These are phyloP conservation scores for Champsocephalus gunnari DNA, from an alignment of 2,797 vertebrate genomes.

Conservation along the genomic window DNA sequence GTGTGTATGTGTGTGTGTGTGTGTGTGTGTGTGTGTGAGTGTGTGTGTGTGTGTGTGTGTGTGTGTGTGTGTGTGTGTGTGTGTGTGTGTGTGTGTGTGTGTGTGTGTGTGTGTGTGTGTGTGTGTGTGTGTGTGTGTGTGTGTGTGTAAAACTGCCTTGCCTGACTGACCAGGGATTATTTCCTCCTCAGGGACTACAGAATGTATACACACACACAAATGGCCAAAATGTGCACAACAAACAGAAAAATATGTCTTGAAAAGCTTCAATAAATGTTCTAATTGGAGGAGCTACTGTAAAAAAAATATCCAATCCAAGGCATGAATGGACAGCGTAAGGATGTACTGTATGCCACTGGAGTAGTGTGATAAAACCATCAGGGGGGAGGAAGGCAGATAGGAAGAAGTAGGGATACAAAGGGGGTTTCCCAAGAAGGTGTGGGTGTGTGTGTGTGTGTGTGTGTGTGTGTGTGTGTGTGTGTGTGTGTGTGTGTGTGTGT, in stretches of 20 bases:
- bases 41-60: constrained; percentile 11
- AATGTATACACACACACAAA: constrained; percentile 1
- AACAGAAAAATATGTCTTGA: neutral
- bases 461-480: constrained; percentile 13
- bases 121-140: constrained; percentile 5
- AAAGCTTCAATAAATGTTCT: neutral
- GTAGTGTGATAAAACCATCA: constrained; percentile 66
- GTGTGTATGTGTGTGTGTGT: constrained; percentile 19
- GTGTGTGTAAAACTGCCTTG: constrained; percentile 5
- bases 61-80: constrained; percentile 5
- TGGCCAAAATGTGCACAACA: neutral
- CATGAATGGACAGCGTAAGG: neutral
- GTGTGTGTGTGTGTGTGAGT: constrained; percentile 19
- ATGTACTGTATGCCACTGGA: neutral
- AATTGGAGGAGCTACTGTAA: neutral
- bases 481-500: neutral
- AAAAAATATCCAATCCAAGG: neutral
- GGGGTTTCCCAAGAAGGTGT: constrained; percentile 36
- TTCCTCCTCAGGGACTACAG: constrained; percentile 11
- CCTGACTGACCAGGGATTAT: constrained; percentile 14
- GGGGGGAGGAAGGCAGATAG: constrained; percentile 60
- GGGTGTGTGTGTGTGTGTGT: constrained; percentile 13
- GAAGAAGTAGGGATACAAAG: constrained; percentile 41
- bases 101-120: constrained; percentile 11
- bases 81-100: constrained; percentile 22